Conservation (phyloP, 37 sponge, comb jelly and placozoan genomes). For the Agelas oroides region DNA sequence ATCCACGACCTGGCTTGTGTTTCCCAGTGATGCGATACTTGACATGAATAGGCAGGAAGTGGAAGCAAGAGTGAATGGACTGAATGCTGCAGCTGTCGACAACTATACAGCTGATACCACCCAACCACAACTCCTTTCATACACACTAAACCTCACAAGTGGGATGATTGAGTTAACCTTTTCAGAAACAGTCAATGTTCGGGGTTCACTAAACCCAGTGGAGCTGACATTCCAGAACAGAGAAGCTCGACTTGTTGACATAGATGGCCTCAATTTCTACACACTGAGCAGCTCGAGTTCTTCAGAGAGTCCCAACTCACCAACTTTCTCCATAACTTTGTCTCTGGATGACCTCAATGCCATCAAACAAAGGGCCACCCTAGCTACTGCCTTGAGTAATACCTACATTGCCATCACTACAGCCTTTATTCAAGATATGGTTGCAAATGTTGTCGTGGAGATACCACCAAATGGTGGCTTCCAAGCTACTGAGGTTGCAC, state of each 20-base stretch:
- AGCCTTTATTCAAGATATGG: constrained; percentile 65
- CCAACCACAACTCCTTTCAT: constrained; percentile 55
- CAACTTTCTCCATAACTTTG: constrained; percentile 57
- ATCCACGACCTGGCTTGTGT: constrained; percentile 71
- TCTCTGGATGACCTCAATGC: constrained; percentile 77
- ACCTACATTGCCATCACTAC: constrained; percentile 60
- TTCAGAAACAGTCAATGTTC: constrained; percentile 82
- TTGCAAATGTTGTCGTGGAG: constrained; percentile 47
- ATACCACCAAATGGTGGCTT: constrained; percentile 33
- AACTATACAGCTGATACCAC: constrained; percentile 79
- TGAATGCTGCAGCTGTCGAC: constrained; percentile 65
- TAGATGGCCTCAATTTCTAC: constrained; percentile 42
- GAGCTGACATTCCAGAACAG: constrained; percentile 70
- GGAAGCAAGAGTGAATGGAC: constrained; percentile 48
- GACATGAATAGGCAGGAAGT: constrained; percentile 79
- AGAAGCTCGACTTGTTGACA: background rate
- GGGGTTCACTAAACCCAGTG: constrained; percentile 34
- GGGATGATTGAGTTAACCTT: constrained; percentile 62
- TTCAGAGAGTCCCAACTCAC: constrained; percentile 42
- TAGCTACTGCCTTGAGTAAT: constrained; percentile 41
- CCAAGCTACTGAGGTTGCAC: constrained; percentile 14
- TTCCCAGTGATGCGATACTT: constrained; percentile 57
- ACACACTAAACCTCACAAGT: constrained; percentile 61
- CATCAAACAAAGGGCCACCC: constrained; percentile 70
- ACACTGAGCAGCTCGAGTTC: constrained; percentile 44